These are phyloP conservation scores for Babyrousa celebensis DNA, from an alignment of 2,797 vertebrate genomes.

Conservation along the genomic window DNA sequence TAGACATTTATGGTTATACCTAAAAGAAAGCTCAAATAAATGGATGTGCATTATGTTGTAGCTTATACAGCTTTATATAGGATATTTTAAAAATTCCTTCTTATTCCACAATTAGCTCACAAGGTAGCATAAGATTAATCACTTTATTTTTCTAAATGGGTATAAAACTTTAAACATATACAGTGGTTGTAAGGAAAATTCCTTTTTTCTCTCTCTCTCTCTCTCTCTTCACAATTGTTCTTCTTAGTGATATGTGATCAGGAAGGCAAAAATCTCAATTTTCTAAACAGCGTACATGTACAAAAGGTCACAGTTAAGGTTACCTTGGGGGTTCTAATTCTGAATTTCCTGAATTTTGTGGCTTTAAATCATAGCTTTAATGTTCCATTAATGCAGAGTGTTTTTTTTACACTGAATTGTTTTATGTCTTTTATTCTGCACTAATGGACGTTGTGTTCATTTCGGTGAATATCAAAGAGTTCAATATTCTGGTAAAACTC, in stretches of 20 bases:
- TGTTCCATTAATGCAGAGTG: constrained; percentile 72
- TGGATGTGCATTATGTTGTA: background rate
- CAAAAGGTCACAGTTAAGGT: constrained; percentile 75
- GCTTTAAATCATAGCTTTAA: constrained; percentile 81
- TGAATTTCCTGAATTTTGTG: constrained; percentile 83
- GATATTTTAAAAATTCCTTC: constrained; percentile 25
- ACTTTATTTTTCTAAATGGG: constrained; percentile 72
- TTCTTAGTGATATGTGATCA: constrained; percentile 63
- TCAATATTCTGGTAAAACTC: constrained; percentile 76
- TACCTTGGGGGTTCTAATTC: constrained; percentile 77
- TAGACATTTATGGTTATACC: background rate
- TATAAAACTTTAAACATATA: constrained; percentile 80
- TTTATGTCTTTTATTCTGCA: constrained; percentile 84
- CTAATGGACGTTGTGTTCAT: constrained; percentile 84
- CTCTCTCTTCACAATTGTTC: constrained; percentile 53
- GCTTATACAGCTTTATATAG: background rate
- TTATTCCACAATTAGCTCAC: constrained; percentile 71
- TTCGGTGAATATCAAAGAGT: constrained; percentile 80
- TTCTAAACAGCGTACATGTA: constrained; percentile 67
- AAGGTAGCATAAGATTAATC: constrained; percentile 40
- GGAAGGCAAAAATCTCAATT: constrained; percentile 72
- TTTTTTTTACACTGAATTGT: constrained; percentile 71
- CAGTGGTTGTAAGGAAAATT: constrained; percentile 50
- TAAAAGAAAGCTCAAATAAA: background rate
- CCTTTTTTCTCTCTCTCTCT: background rate